Evolutionary conservation across 2,888 invertebrate genomes (phyloP).

Genomic region (Ellobium chinense): DNA sequence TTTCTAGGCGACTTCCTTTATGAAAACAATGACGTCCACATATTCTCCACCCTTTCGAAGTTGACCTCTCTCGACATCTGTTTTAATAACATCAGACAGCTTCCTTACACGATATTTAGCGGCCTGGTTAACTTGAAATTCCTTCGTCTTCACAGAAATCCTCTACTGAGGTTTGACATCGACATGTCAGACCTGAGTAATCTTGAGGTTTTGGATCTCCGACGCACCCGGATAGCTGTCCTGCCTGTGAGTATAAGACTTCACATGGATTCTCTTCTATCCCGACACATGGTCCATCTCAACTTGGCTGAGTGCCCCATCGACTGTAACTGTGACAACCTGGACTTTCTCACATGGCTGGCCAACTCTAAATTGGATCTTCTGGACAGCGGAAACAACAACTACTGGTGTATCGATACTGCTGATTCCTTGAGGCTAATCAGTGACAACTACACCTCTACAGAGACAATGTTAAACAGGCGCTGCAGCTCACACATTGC

Average conservation of each 20-base stretch:
- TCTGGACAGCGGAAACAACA: not conserved
- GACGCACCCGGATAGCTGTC: not conserved
- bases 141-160: not conserved
- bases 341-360: slow-evolving; percentile 30
- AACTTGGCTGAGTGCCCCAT: slow-evolving; percentile 14
- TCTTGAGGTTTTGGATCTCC: not conserved
- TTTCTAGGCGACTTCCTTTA: not conserved
- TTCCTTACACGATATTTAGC: not conserved
- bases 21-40: not conserved
- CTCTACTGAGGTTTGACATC: not conserved
- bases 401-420: not conserved
- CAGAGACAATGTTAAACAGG: not conserved
- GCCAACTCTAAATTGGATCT: slow-evolving; percentile 10
- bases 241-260: not conserved
- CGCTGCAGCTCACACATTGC: not conserved
- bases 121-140: not conserved
- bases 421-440: not conserved
- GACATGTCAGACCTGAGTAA: not conserved
- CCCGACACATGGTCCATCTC: not conserved
- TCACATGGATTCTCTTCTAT: not conserved
- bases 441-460: not conserved
- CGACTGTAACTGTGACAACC: slow-evolving; percentile 12
- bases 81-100: not conserved
- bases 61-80: not conserved
- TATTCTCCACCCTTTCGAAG: not conserved